A percentile compares a stretch with the other conserved stretches of the same genome.
Evolutionary conservation across 2,113 vertebrate genomes (phyloP).

Genomic region (Shinisaurus crocodilurus): DNA sequence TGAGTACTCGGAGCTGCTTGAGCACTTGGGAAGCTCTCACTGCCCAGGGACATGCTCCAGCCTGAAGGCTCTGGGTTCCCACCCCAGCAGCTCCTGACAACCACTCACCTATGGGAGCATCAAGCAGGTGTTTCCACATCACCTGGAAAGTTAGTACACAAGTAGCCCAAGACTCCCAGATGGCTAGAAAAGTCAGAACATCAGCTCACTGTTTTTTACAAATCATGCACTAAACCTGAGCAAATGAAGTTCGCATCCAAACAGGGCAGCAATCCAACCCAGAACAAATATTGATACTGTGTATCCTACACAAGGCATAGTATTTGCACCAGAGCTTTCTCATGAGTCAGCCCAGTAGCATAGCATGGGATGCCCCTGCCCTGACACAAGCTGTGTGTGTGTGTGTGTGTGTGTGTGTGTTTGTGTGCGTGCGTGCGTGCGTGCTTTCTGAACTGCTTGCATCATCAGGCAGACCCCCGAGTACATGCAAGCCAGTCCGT

Average conservation of each 20-base stretch:
- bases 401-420: too few relatives aligned
- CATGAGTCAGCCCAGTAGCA: neutral
- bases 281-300: neutral
- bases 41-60: too few relatives aligned
- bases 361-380: neutral
- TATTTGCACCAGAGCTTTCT: neutral
- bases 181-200: too few relatives aligned
- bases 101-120: too few relatives aligned
- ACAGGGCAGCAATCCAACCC: neutral
- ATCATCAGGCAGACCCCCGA: neutral
- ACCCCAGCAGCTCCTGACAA: too few relatives aligned
- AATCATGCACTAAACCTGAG: too few relatives aligned
- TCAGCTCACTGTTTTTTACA: too few relatives aligned
- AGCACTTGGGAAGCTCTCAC: too few relatives aligned
- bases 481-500: neutral
- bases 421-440: too few relatives aligned
- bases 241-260: neutral
- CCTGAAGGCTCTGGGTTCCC: too few relatives aligned
- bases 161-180: neutral
- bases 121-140: neutral
- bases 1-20: too few relatives aligned
- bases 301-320: neutral
- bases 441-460: neutral
- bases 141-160: neutral
- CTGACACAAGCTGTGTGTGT: too few relatives aligned